These are phyloP conservation scores for Tetropium fuscum DNA, from an alignment of 2,888 invertebrate genomes.

Conservation along the genomic window DNA sequence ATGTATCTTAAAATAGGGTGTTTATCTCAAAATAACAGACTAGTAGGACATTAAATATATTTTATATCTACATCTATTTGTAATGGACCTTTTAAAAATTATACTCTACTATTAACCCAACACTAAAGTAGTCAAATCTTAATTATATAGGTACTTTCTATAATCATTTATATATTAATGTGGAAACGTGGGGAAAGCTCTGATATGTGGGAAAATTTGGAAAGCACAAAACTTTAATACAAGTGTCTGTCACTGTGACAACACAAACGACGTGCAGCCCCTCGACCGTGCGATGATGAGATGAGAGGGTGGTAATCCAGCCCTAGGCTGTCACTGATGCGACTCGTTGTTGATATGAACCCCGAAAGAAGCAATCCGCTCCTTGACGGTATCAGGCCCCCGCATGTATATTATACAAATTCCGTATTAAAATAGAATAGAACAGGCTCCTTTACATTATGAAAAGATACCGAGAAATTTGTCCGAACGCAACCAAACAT, in stretches of 20 bases:
- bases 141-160: too few relatives aligned
- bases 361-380: slow-evolving; percentile 32
- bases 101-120: too few relatives aligned
- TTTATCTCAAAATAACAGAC: too few relatives aligned
- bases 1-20: too few relatives aligned
- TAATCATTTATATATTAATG: slow-evolving; percentile 22
- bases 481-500: too few relatives aligned
- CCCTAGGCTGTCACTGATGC: slow-evolving; percentile 52
- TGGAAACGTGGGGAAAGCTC: slow-evolving; percentile 27
- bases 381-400: slow-evolving; percentile 10
- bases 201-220: slow-evolving; percentile 33
- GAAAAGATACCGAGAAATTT: too few relatives aligned
- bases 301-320: slow-evolving; percentile 61
- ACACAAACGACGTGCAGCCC: slow-evolving; percentile 45
- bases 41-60: too few relatives aligned
- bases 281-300: slow-evolving; percentile 53
- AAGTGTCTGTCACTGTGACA: slow-evolving; percentile 48
- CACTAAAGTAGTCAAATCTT: too few relatives aligned
- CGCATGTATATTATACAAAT: slow-evolving; percentile 6
- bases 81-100: too few relatives aligned
- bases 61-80: too few relatives aligned
- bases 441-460: too few relatives aligned
- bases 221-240: slow-evolving; percentile 44
- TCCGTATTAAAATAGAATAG: slow-evolving; percentile 5
- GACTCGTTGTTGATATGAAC: slow-evolving; percentile 46